Evolutionary conservation across 2,888 invertebrate species (phyloP), one percentile per base, ranked within the genome.

Genomic region (Chirona hameri): DNA sequence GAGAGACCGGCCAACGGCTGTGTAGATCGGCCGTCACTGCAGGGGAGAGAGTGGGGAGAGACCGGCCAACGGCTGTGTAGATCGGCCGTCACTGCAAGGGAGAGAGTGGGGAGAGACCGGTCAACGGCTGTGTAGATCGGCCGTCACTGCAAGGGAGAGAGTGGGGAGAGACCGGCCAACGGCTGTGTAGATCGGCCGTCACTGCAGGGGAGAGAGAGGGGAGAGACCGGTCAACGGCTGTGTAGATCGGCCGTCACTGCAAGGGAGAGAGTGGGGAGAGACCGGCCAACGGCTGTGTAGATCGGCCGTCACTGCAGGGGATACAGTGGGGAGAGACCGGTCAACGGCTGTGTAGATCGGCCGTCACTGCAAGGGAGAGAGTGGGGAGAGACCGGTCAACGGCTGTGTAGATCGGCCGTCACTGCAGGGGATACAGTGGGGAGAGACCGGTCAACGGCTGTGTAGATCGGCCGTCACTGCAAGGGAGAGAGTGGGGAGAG

Each of bases 11-110:
- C 7, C 39, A 39, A 39, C 39, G 39, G 39, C 39, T 39, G 7
- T n/a, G n/a, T n/a, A n/a, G n/a, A n/a, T n/a, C n/a, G 81, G 84
- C 84, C 31, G 83, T 81, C 29, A 85, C 85, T 85, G 84, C 79
- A 31, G 39, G 46, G 24, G 46, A 12, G 2, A 39, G 4, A 39
- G 39, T 39, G 39, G 39, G 39, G 39, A 39, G 39, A 7, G 4
- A 39, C 39, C 4, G 7, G 39, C 7, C 39, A 39, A 39, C 39
- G 39, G 39, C 39, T 39, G 7, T n/a, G n/a, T n/a, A n/a, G n/a
- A n/a, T n/a, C n/a, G 81, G 84, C 84, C 31, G 83, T 81, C 29
- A 85, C 85, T 85, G 84, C 79, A 31, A 27, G 46, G 24, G 46
- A 12, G 2, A 39, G 4, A 39, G 39, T 39, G 39, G 39, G 39